Conservation (phyloP, 1,140 invertebrate genomes). For the Drosophila sechellia region DNA sequence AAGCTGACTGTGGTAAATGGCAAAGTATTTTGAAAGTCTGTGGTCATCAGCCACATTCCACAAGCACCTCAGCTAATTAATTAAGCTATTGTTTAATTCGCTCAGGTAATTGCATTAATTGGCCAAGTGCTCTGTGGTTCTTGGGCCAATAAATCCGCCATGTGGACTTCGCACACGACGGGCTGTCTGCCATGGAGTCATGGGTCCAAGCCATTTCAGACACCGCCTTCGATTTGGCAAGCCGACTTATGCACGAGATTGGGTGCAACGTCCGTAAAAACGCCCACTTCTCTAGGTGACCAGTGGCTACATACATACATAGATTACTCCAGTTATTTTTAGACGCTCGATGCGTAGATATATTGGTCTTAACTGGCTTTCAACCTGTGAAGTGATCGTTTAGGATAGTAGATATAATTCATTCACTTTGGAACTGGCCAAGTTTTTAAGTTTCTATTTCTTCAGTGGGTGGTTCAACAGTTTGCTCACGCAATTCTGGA, state of each 20-base stretch:
- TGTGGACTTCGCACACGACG: slow-evolving; percentile 17
- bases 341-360: slow-evolving; percentile 21
- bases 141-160: slow-evolving; percentile 31
- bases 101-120: slow-evolving; percentile 60
- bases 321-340: slow-evolving; percentile 36
- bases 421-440: not conserved
- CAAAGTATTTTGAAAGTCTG: slow-evolving; percentile 26
- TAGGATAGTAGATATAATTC: not conserved
- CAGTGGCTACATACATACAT: not conserved
- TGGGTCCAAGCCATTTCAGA: slow-evolving; percentile 23
- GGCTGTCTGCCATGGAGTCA: slow-evolving; percentile 27
- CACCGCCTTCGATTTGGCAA: slow-evolving; percentile 44
- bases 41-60: slow-evolving; percentile 50
- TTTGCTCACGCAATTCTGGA: slow-evolving; percentile 18
- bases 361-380: not conserved
- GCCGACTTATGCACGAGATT: slow-evolving; percentile 16
- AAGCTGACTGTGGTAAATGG: not conserved
- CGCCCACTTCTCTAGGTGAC: slow-evolving; percentile 31
- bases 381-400: not conserved
- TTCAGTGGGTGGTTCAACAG: not conserved
- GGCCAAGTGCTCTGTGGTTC: slow-evolving; percentile 43
- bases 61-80: slow-evolving; percentile 52
- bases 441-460: not conserved
- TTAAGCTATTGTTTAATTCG: slow-evolving; percentile 61
- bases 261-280: slow-evolving; percentile 21